Base-by-base conservation (phyloP, 2,888 invertebrate genomes). In the Melanophora roralis region DNA sequence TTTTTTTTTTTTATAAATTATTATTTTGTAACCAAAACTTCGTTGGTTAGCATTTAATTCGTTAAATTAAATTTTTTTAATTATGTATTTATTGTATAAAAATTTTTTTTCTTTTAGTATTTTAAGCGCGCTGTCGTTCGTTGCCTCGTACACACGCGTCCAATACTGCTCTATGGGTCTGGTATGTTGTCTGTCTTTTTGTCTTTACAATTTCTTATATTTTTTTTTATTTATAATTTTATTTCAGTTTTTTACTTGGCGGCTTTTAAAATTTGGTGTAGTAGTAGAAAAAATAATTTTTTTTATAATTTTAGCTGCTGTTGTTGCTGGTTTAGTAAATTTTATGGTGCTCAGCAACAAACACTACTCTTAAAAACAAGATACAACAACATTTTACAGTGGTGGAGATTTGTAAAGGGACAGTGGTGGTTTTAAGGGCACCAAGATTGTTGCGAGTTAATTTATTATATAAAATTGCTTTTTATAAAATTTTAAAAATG, bases 121-220 rank as follows among this genome's bases (percentile, higher is more conserved):
- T 80, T 74, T 76, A 76, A 73, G 80, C 76, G 80, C 80, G 80
- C 80, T 76, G 72, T 68, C 80, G 80, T 80, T 76, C 72, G 76
- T 80, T 80, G 80, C 76, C 76, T 76, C 76, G 57, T 76, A 76
- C 72, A 80, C 68, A 80, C 80, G 80, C 80, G 80, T 80, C 72
- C 76, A 80, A 80, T 80, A 80, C 80, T 80, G 72, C 68, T 76
- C 80, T 80, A 72, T 76, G 68, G 80, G 62, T 80, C 76, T 80
- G 80, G 72, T 76, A 62, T 72, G 72, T 53, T 80, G 80, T 80
- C 80, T 80, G 80, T 80, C 80, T 72, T 64, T 73, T 76, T 51
- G 68, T 59, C 80, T 80, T 80, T 76, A 68, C 76, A 67, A 51
- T 74, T n/a, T n/a, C n/a, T n/a, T n/a, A 27, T 74, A 62, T 77